A percentile compares a stretch with the other conserved stretches of the same genome.
Evolutionary conservation across 1,140 invertebrate species (phyloP).

Genomic region (Octopus sinensis): DNA sequence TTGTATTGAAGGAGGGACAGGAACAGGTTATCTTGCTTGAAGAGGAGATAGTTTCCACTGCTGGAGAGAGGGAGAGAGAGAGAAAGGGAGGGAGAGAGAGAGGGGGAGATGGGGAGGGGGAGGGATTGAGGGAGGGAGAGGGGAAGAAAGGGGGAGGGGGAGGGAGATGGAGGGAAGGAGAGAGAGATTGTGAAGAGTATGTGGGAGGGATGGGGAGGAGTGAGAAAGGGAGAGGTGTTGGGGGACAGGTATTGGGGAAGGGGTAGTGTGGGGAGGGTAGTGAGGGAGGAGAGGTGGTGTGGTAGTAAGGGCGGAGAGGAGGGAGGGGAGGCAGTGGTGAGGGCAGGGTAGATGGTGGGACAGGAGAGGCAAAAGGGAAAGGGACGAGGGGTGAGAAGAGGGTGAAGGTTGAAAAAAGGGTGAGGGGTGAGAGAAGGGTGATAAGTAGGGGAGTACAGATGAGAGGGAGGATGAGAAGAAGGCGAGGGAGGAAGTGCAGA

Average conservation of each 20-base stretch:
- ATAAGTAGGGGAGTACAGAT: not conserved
- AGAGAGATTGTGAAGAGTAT: not conserved
- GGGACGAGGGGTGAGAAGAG: not conserved
- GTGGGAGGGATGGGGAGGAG: not conserved
- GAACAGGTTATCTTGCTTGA: too few species aligned
- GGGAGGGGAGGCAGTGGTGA: not conserved
- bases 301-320: not conserved
- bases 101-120: not conserved
- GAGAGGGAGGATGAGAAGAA: not conserved
- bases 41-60: too few species aligned
- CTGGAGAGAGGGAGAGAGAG: not conserved
- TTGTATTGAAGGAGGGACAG: too few species aligned
- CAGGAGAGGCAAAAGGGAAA: not conserved
- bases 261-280: not conserved
- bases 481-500: not conserved
- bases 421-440: not conserved
- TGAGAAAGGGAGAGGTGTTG: not conserved
- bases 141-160: not conserved
- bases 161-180: not conserved
- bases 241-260: not conserved
- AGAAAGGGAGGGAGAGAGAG: not conserved
- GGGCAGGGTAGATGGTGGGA: too few species aligned
- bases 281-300: not conserved
- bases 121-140: not conserved
- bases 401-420: not conserved